A percentile compares a stretch with the other conserved stretches of the same genome.
These are phyloP conservation scores for Centruroides vittatus DNA, from an alignment of 1,140 invertebrate genomes.

Conservation along the genomic window DNA sequence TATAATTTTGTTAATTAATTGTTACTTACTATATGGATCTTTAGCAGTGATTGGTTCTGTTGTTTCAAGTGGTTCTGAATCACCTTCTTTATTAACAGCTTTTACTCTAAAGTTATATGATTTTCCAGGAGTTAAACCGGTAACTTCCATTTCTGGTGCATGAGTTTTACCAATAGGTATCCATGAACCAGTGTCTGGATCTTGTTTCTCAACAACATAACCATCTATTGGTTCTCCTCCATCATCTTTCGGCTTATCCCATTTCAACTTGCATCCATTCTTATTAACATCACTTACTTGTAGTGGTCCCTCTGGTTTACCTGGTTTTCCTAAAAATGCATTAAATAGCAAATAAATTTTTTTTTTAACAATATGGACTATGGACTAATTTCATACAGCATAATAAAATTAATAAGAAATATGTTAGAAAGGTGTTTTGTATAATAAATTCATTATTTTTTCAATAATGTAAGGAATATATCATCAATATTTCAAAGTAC, in stretches of 20 bases:
- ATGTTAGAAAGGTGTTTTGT: too few species aligned
- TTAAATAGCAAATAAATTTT: too few species aligned
- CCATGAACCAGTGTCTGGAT: conserved; percentile 83
- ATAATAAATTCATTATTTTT: too few species aligned
- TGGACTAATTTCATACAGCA: too few species aligned
- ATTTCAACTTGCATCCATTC: conserved; percentile 31
- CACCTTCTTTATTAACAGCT: conserved; percentile 91
- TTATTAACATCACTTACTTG: conserved; percentile 75
- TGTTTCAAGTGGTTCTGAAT: conserved; percentile 81
- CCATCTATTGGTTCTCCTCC: conserved; percentile 49
- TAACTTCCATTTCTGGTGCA: conserved; percentile 77
- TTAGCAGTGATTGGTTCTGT: conserved; percentile 54
- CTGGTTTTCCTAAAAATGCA: conserved; percentile 41
- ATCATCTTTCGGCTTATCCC: conserved; percentile 31
- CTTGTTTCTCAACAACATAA: conserved; percentile 88
- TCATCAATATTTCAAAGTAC: too few species aligned
- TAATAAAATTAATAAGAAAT: too few species aligned
- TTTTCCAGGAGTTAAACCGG: conserved; percentile 77
- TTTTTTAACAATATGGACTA: too few species aligned
- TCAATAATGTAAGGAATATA: too few species aligned
- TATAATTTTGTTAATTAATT: conserved; percentile 34
- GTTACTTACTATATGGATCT: conserved; percentile 41
- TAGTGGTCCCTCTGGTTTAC: conserved; percentile 77
- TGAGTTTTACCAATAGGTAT: conserved; percentile 72
- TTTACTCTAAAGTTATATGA: conserved; percentile 98